Base-by-base conservation (phyloP, 2,888 invertebrate species). In the Orchesellides sinensis region DNA sequence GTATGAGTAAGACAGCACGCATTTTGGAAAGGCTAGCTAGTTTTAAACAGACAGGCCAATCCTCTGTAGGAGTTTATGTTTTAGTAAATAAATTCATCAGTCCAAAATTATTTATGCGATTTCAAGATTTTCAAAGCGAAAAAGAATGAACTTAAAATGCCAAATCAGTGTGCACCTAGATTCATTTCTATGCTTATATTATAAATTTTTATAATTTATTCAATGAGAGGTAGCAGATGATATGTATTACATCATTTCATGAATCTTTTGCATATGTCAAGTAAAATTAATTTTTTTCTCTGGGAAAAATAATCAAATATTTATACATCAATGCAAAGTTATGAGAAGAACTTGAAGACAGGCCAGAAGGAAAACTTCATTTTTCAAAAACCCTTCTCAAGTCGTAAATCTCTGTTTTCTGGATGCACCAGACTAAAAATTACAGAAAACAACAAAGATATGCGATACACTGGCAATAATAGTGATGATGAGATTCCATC, bases 31-130 rank as follows among this genome's bases (percentile, higher is more conserved):
- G n/a, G n/a, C 45, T 47, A 14, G 27, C n/a, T n/a, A n/a, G n/a
- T n/a, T n/a, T n/a, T n/a, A n/a, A n/a, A n/a, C n/a, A n/a, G n/a
- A n/a, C 14, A 32, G 47, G 17, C 49, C 35, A 25, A 74, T 32
- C 74, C 23, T 32, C 1, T 23, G 27, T 65, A 74, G 29, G 54
- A 74, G 65, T 74, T 14, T 52, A 21, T 23, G 47, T 14, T 35
- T 74, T 74, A 29, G 32, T 52, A 29, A 65, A 56, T 29, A 29
- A 68, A 77, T 77, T 77, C 68, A 77, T 77, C 77, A 77, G n/a
- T 27, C 59, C 21, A 17, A 27, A 56, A 32, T 68, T 75, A 75
- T 75, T 27, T 65, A 54, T 74, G 32, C 65, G 54, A 35, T 65
- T 21, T 19, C 17, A 59, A 72, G 45, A 59, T 32, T 21, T 25